Evolutionary conservation across 2,797 vertebrate species (phyloP), one percentile per base, ranked within the genome.

Genomic region (Tenualosa ilisha): DNA sequence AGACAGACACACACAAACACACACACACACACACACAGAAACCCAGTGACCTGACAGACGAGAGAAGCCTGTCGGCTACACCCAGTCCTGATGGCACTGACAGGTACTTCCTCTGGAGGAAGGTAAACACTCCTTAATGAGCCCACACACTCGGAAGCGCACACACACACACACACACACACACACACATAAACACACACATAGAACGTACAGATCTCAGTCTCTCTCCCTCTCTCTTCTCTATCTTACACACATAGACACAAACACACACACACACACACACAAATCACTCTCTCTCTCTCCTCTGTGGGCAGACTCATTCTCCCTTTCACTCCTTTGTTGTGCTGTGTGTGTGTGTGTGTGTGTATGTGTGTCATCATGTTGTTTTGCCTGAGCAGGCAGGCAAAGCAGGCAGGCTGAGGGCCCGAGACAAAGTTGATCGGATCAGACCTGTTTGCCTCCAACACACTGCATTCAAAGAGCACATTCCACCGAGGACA

Each of bases 81-180:
- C 68, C 68, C 31, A 40, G 31, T 31, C 15, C 68, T 40, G 31
- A 75, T 75, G 68, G 31, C 68, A 75, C 31, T 75, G 68, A 75
- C 68, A 75, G 68, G 68, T 75, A 75, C 68, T 75, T 75, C 68
- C 68, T 40, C 68, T 40, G 68, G 26, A 40, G 15, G 17, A 75
- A 75, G 68, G 68, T 75, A 75, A 75, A 75, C 68, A 75, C 68
- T 40, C 37, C 37, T 88, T 90, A 91, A 90, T 90, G 91, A 90
- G 91, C 91, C 93, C 91, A 92, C 51, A 82, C 22, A 82, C 81
- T 26, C 81, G 59, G 15, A 40, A 26, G 56, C 13, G 59, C 53
- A 56, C 26, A 83, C 50, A 83, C 26, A 83, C 51, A 56, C 53
- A 56, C 26, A 83, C 50, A 83, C 26, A 83, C 51, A 56, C 82